Evolutionary conservation across 1,140 invertebrate genomes (phyloP), one percentile per base, ranked within the genome.

Genomic region (Platorchestia sp.): DNA sequence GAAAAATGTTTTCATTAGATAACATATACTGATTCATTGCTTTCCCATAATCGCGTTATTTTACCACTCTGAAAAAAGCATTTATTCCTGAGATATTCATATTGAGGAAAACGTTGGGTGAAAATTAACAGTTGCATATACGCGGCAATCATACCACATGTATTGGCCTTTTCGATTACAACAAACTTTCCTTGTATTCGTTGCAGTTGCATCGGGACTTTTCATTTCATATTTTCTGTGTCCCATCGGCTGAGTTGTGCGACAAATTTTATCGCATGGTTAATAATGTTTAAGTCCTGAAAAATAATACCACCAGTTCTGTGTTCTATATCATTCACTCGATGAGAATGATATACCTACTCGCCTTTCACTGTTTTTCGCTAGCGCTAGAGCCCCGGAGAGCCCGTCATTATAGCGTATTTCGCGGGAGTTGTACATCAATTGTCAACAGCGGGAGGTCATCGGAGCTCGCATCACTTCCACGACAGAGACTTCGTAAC

Each of bases 361-460:
- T 93, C 91, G 19, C 40, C 43, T 93, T 93, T 45, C 43, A 40
- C 5, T 45, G 36, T 93, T 93, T 93, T 93, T 93, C 44, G 44
- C 44, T 44, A 36, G 91, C 40, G 44, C 36, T 6, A 93, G 91
- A 93, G 44, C 47, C 91, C 91, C n/a, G 91, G 91, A 44, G 91
- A 45, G 91, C 10, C 44, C 91, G n/a, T 93, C 41, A 93, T 93
- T 93, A 93, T 93, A 93, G 7, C 91, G 91, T 93, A 44, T 93
- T 93, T 93, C 91, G 10, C 91, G 45, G 91, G 44, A 93, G 91
- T 93, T 93, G 44, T 93, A 45, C 91, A 93, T 93, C 91, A 93
- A 93, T 93, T 93, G 91, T 42, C 91, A 93, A 40, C 91, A 93
- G 91, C 91, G 44, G 91, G 91, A 44, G 91, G 91, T 93, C 91